These are phyloP conservation scores for Rotaria sp. DNA, from an alignment of 2,888 invertebrate genomes.

Conservation along the genomic window DNA sequence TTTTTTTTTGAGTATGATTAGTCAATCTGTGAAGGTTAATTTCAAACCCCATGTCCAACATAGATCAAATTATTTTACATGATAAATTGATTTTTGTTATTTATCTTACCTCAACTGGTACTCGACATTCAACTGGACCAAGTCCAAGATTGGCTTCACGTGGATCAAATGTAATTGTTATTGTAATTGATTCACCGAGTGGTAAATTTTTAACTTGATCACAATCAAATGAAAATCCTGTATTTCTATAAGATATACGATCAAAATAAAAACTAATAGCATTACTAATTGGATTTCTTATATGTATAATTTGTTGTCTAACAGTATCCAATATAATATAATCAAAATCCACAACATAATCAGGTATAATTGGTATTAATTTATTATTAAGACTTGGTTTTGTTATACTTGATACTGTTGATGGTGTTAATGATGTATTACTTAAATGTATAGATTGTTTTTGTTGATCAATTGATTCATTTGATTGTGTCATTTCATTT, in stretches of 20 bases:
- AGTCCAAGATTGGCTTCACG: slow-evolving; percentile 52
- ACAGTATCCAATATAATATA: slow-evolving; percentile 55
- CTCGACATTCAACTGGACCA: slow-evolving; percentile 50
- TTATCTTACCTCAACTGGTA: slow-evolving; percentile 54
- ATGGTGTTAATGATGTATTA: neutral
- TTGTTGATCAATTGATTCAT: neutral
- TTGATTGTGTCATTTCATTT: slow-evolving; percentile 37
- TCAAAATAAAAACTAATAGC: slow-evolving; percentile 53
- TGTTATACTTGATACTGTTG: neutral
- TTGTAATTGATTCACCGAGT: slow-evolving; percentile 53
- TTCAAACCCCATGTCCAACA: no score
- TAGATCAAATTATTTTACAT: no score
- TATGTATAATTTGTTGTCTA: slow-evolving; percentile 50
- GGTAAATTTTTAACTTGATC: slow-evolving; percentile 51
- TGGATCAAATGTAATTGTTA: slow-evolving; percentile 55
- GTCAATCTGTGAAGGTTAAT: no score
- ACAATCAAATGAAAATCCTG: slow-evolving; percentile 53
- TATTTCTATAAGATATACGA: slow-evolving; percentile 46
- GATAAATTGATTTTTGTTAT: no score
- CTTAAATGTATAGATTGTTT: neutral
- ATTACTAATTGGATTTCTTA: slow-evolving; percentile 53
- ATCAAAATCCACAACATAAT: slow-evolving; percentile 54
- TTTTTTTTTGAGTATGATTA: no score
- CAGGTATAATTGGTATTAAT: slow-evolving; percentile 30
- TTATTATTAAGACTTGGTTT: neutral